Evolutionary conservation across 1,140 invertebrate species (phyloP).

Genomic region (Drosophila pallidifrons): DNA sequence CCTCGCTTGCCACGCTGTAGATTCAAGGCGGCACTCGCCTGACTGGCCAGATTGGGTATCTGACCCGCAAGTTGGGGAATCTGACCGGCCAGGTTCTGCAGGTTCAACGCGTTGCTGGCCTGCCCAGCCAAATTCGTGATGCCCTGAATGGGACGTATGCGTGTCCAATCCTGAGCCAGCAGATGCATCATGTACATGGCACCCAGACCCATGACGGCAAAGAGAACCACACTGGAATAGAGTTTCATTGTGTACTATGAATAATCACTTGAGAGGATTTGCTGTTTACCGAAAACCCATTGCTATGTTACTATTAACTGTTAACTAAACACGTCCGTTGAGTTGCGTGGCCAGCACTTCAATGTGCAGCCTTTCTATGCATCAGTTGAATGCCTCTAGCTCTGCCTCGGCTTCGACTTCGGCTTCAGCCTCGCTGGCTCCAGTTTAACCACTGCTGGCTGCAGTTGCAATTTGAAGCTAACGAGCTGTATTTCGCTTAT

Average conservation of each 20-base stretch:
- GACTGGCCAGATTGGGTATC: slow-evolving; percentile 38
- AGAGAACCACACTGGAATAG: slow-evolving; percentile 64
- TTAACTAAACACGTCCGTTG: slow-evolving; percentile 51
- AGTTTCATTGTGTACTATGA: background rate
- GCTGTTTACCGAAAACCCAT: slow-evolving; percentile 72
- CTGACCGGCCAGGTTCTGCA: slow-evolving; percentile 39
- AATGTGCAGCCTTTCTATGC: slow-evolving; percentile 50
- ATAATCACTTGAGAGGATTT: slow-evolving; percentile 4
- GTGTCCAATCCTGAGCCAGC: slow-evolving; percentile 85
- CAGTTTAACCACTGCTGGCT: slow-evolving; percentile 41
- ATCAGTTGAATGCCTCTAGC: slow-evolving; percentile 28
- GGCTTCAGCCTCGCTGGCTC: slow-evolving; percentile 20
- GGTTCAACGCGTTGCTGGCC: slow-evolving; percentile 20
- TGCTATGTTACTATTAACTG: background rate
- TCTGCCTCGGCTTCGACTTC: slow-evolving; percentile 4
- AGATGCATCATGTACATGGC: slow-evolving; percentile 86
- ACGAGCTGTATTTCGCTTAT: slow-evolving; percentile 18
- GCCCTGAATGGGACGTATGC: slow-evolving; percentile 77
- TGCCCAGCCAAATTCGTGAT: slow-evolving; percentile 58
- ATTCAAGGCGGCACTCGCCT: slow-evolving; percentile 51
- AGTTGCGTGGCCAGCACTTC: slow-evolving; percentile 48
- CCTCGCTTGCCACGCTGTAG: slow-evolving; percentile 61
- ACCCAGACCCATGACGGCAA: slow-evolving; percentile 84
- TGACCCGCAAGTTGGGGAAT: too few species aligned
- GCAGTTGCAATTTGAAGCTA: slow-evolving; percentile 15